Evolutionary conservation across 2,797 vertebrate genomes (phyloP), one percentile per base, ranked within the genome.

Genomic region (Melopsittacus undulatus): DNA sequence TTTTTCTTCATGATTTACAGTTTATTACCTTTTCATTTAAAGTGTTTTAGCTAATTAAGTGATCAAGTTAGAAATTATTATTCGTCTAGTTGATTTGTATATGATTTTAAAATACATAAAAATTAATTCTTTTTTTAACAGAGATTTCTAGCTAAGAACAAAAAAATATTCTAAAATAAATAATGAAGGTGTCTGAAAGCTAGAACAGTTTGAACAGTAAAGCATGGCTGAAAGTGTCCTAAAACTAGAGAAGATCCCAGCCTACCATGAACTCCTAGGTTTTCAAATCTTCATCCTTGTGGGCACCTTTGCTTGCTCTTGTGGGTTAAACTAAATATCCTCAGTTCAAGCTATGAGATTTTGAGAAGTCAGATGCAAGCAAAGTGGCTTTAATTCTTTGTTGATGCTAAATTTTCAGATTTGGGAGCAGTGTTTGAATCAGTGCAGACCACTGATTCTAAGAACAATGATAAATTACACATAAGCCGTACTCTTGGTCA

Each of bases 21-120:
- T 76, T 34, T 63, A 76, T 43, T 36, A 61, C 34, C 19, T 54
- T 27, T 86, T 49, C 57, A 26, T 51, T 36, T 49, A 30, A 54
- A 77, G 7, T 87, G 32, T 74, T 84, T 72, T 79, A 88, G 36
- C 40, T 87, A 80, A 69, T 74, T 69, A 63, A 90, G 26, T 72
- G 83, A 82, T 97, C 92, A 64, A 87, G 87, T 72, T 57, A 88
- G 51, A 56, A 94, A 93, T 86, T 85, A 46, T 80, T 89, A 72
- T 87, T 52, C 56, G 90, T 89, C 66, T 84, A 30, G 4, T 81
- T 88, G 54, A 95, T 56, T 93, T 94, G 24, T 32, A 49, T 48
- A 64, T 87, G 42, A 90, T 93, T 96, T 96, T 54, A 91, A 95
- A 97, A 90, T 69, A 94, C 10, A 69, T 56, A 42, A 59, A 96